A percentile compares a stretch with the other conserved stretches of the same genome.
Conservation (phyloP, 1,140 invertebrate species). For the Drosophila aff. region DNA sequence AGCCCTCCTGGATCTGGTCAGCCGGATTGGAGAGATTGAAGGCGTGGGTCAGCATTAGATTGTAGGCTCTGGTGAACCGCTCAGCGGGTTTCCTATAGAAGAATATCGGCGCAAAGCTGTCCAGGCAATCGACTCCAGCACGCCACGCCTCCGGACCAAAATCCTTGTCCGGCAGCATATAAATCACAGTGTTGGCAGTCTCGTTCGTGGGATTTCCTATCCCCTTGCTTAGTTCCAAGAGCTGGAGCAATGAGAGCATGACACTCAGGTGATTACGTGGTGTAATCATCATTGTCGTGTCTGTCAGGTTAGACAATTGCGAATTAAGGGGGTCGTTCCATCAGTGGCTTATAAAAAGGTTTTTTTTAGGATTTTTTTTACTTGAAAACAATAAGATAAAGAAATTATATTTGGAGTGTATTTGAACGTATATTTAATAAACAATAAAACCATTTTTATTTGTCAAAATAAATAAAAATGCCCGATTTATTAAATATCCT, state of each 20-base stretch:
- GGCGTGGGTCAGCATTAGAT: conserved; percentile 63
- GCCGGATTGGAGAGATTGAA: conserved; percentile 72
- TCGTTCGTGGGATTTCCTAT: conserved; percentile 74
- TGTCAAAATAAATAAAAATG: too few relatives aligned
- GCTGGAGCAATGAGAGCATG: conserved; percentile 8
- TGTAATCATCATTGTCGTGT: conserved; percentile 38
- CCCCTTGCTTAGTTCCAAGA: background rate
- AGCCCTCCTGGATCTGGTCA: conserved; percentile 68
- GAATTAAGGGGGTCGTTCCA: background rate
- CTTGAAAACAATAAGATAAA: too few relatives aligned
- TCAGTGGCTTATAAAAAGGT: too few relatives aligned
- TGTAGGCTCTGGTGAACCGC: conserved; percentile 67
- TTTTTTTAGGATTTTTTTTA: too few relatives aligned
- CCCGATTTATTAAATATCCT: too few relatives aligned
- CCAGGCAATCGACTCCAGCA: conserved; percentile 73
- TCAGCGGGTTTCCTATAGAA: conserved; percentile 59
- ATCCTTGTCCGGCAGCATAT: conserved; percentile 62
- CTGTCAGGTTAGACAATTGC: conserved; percentile 38
- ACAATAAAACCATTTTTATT: too few relatives aligned
- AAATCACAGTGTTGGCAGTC: conserved; percentile 69
- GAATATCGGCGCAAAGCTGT: conserved; percentile 67
- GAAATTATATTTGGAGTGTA: too few relatives aligned
- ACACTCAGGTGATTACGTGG: conserved; percentile 22
- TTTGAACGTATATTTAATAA: too few relatives aligned
- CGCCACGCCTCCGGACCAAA: conserved; percentile 60